Evolutionary conservation across 2,888 invertebrate genomes (phyloP), one percentile per base, ranked within the genome.

Genomic region (Girardia tigrina): DNA sequence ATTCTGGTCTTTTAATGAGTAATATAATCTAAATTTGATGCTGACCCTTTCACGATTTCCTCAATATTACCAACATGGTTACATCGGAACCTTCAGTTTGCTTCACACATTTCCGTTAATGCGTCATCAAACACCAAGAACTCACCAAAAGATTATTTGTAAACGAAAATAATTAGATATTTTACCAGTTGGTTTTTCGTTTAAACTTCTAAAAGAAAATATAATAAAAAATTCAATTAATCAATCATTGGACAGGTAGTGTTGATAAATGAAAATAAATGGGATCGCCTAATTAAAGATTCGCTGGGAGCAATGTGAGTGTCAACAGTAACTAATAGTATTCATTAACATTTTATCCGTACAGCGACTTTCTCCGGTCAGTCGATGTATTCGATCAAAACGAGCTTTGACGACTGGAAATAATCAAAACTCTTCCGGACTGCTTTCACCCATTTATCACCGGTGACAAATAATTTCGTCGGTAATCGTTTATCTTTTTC

Each of bases 201-300:
- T n/a, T n/a, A n/a, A n/a, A n/a, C n/a, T n/a, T n/a, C n/a, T 56
- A 2, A 12, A 12, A 56, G 23, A 56, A 56, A n/a, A 56, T 56
- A 23, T 56, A 56, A 56, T 56, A 56, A 56, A 56, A 56, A 56
- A 56, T 8, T 23, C 56, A 20, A 56, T 56, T 56, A 56, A 56
- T 56, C 56, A 56, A 56, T 56, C 56, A 56, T 56, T 56, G 20
- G 56, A 56, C 56, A 56, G 56, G 56, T 56, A 56, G 23, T 56
- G 23, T 56, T 56, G 56, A 56, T 56, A 56, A 56, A 56, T 56
- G 56, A n/a, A 56, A 56, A 56, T n/a, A 56, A 56, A 56, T 56
- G 56, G 56, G 56, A n/a, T 16, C 56, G n/a, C n/a, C n/a, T 56
- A 56, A 56, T 56, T 56, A 56, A 56, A 56, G 23, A 36, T 12